Base-by-base conservation (phyloP, 2,888 invertebrate species). In the Melinopterus prodromus region DNA sequence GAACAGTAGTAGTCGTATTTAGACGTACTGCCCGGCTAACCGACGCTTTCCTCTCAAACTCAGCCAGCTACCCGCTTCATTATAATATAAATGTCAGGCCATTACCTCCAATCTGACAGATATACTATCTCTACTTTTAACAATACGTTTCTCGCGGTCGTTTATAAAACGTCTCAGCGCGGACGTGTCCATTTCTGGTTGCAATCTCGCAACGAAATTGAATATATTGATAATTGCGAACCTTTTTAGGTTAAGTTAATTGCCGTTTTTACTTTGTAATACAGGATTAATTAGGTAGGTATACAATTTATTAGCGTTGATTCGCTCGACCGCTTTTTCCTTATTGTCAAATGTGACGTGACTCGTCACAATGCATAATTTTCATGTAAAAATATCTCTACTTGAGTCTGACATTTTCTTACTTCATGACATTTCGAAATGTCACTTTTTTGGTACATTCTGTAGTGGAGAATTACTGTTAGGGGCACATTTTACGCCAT, bases 31-130 rank as follows among this genome's bases (percentile, higher is more conserved):
- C 53, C 53, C 5, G 53, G 9, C 53, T 9, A 53, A 9, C 53
- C 53, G 12, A 53, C 53, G 53, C 53, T 53, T 9, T 53, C 12
- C 12, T 53, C 53, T 53, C 53, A 53, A 53, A 53, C 12, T 12
- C 53, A 53, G 53, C 72, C 78, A 12, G 74, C 78, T 78, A 74
- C 72, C 72, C 78, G 69, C 77, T 77, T 79, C 79, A 77, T 79
- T 79, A 79, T 79, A 79, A 77, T 77, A 72, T 76, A 79, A 79
- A 77, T 72, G 79, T 79, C 72, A 72, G 77, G 36, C 77, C 79
- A 77, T 76, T 77, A 79, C 77, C 76, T 79, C 77, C 71, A 36
- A 69, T 76, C 71, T 77, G 79, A 79, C 72, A 77, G 79, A 79
- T 79, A 77, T 79, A 79, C 69, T 53, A 53, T 53, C 53, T 53